Evolutionary conservation across 2,888 invertebrate genomes (phyloP).

Genomic region (Hypercompe scribonia): DNA sequence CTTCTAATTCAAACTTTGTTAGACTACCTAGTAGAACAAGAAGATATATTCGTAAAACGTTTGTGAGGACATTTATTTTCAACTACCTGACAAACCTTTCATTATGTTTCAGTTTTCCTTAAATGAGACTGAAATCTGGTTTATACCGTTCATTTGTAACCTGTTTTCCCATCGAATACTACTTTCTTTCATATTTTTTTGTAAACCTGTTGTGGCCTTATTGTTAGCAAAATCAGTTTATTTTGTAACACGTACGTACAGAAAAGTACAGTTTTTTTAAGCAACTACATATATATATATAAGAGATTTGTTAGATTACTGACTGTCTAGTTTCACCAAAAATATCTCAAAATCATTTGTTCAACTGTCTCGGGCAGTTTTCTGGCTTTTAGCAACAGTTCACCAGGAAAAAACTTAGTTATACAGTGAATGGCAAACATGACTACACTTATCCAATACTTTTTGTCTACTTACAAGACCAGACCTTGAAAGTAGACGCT

Average conservation of each 20-base stretch:
- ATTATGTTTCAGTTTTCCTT: neutral
- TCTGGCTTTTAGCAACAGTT: neutral
- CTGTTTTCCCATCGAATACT: neutral
- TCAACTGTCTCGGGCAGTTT: neutral
- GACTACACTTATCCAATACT: conserved; percentile 36
- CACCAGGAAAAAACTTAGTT: conserved; percentile 1
- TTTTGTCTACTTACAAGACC: conserved; percentile 23
- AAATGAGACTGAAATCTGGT: neutral
- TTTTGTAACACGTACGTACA: too few species aligned
- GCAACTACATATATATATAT: too few species aligned
- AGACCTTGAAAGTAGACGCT: conserved; percentile 34
- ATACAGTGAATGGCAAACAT: conserved; percentile 36
- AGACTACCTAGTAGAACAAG: neutral
- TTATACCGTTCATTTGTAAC: neutral
- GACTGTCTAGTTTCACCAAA: neutral
- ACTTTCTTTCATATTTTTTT: neutral
- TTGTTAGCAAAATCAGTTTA: neutral
- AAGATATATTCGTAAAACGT: neutral
- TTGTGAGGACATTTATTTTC: neutral
- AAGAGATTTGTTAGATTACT: too few species aligned
- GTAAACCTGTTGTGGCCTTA: neutral
- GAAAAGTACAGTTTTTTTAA: too few species aligned
- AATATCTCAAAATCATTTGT: neutral
- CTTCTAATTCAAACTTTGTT: neutral
- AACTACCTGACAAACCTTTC: neutral